Percentiles rank a stretch among this genome's conserved stretches.
Conservation (phyloP, 2,888 invertebrate species). For the Notocelia uddmanniana region DNA sequence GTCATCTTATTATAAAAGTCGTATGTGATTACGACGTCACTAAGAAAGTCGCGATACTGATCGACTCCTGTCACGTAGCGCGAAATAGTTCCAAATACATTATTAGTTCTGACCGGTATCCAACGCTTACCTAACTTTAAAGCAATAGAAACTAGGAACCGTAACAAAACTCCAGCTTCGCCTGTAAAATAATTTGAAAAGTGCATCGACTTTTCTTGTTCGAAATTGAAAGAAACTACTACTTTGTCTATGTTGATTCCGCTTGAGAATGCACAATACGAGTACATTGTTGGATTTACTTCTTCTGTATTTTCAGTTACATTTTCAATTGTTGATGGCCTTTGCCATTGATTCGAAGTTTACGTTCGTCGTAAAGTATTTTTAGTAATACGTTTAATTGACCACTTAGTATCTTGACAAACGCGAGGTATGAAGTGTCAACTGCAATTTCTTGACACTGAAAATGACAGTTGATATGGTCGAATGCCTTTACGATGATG, state of each 20-base stretch:
- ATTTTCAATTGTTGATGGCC: constrained; percentile 10
- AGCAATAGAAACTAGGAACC: constrained; percentile 18
- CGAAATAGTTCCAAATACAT: constrained; percentile 1
- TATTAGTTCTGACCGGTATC: not conserved
- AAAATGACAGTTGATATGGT: too few relatives aligned
- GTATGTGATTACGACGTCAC: too few relatives aligned
- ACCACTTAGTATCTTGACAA: not conserved
- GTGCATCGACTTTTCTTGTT: constrained; percentile 29
- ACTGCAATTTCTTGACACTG: too few relatives aligned
- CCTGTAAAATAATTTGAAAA: constrained; percentile 32
- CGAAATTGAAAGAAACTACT: constrained; percentile 28
- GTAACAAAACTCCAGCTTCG: constrained; percentile 20
- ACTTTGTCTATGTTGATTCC: constrained; percentile 18
- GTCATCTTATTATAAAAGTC: too few relatives aligned
- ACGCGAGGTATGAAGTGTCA: not conserved
- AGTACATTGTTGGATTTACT: constrained; percentile 25
- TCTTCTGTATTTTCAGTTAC: constrained; percentile 19
- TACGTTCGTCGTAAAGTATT: not conserved
- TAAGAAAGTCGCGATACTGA: too few relatives aligned
- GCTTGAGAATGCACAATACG: constrained; percentile 18
- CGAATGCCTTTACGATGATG: too few relatives aligned
- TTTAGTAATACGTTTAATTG: not conserved
- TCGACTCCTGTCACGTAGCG: too few relatives aligned
- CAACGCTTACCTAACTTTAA: constrained; percentile 21
- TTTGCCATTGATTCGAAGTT: not conserved